Evolutionary conservation across 2,797 vertebrate genomes (phyloP).

Genomic region (Platalea minor): DNA sequence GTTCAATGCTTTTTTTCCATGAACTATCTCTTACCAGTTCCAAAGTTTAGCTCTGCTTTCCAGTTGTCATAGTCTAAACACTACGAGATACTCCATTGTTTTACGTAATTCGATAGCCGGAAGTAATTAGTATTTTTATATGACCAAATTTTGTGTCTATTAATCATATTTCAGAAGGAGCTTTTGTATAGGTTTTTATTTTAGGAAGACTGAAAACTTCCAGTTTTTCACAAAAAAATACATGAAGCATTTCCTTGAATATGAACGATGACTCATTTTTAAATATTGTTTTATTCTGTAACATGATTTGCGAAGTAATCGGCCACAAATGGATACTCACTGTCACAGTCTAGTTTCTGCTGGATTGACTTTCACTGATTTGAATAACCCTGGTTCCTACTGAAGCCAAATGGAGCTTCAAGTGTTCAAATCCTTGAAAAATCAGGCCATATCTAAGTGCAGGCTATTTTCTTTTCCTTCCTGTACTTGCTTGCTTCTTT

Average conservation of each 20-base stretch:
- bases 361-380: neutral
- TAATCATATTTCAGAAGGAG: neutral
- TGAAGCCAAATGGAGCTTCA: neutral
- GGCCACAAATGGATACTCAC: neutral
- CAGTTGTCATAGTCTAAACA: neutral
- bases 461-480: neutral
- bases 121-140: neutral
- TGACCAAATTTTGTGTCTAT: neutral
- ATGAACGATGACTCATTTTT: neutral
- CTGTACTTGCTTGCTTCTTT: neutral
- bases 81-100: neutral
- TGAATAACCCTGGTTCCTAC: neutral
- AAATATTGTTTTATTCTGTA: slow-evolving; percentile 12
- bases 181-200: neutral
- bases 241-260: neutral
- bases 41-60: neutral
- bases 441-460: neutral
- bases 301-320: neutral
- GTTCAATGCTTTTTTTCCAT: neutral
- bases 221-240: neutral
- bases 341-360: neutral
- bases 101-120: neutral
- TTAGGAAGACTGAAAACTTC: neutral
- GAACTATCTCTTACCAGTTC: neutral
- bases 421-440: neutral